Base-by-base conservation (phyloP, 2,888 invertebrate genomes). In the Mesorhabditis belari region DNA sequence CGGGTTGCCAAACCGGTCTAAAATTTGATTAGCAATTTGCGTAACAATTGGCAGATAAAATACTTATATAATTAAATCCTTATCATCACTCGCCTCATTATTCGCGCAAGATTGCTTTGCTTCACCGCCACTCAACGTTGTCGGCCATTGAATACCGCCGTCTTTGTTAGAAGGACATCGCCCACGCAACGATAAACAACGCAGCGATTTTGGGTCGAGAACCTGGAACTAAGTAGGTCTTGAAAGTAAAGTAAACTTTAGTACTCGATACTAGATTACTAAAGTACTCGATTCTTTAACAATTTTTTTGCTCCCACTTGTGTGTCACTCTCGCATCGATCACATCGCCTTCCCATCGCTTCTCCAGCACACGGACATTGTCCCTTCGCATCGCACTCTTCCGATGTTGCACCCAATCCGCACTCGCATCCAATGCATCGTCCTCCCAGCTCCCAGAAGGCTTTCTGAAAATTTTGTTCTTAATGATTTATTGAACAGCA, bases 301-400 rank as follows among this genome's bases (percentile, higher is more conserved):
- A n/a, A n/a, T n/a, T n/a, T n/a, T n/a, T n/a, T n/a, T 35, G 12
- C 44, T 9, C 44, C n/a, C n/a, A 35, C 44, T n/a, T 35, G 44
- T n/a, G 44, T 35, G 12, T 35, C 44, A 9, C 12, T n/a, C 44
- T 9, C 12, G n/a, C 44, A n/a, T 52, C 69, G 58, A 58, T 65
- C 67, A 57, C 65, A 67, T 49, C 70, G 25, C 49, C 75, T 61
- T 19, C 79, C 79, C 3, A 63, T 65, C 3, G 79, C 69, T 49
- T 79, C 76, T 53, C 79, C 79, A 12, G 55, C 54, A 58, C 79
- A 79, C 49, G 61, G 60, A 58, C 79, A 79, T 57, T 79, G 75
- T 24, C 79, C 79, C 49, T 58, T 52, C 5, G n/a, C n/a, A n/a
- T 69, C 63, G 55, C 79, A 79, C 25, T 65, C 62, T 12, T 65